These are phyloP conservation scores for Melanogrammus aeglefinus DNA, from an alignment of 2,797 vertebrate species.

Conservation along the genomic window DNA sequence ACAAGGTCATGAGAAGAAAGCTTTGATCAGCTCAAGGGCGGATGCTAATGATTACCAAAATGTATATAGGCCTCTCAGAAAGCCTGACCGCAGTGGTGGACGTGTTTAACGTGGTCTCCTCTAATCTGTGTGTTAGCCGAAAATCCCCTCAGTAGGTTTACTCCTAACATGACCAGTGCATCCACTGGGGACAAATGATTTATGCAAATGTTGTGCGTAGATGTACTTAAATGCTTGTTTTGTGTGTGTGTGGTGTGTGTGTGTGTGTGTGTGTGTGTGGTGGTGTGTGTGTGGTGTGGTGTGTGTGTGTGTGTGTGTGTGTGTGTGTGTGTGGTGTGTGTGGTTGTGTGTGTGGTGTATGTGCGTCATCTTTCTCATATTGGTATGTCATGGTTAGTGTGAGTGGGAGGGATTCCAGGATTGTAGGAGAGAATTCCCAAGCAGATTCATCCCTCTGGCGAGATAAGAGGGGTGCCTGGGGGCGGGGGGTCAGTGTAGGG, in stretches of 20 bases:
- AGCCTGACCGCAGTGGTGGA: neutral
- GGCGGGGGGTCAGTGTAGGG: too few relatives aligned
- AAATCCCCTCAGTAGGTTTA: neutral
- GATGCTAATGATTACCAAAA: slow-evolving; percentile 19
- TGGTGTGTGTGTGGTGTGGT: neutral
- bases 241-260: neutral
- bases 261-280: neutral
- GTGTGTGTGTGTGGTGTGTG: slow-evolving; percentile 18
- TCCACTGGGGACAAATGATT: neutral
- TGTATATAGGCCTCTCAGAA: neutral
- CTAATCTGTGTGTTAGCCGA: neutral
- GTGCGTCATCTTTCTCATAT: too few relatives aligned
- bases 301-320: neutral
- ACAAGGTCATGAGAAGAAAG: slow-evolving; percentile 14
- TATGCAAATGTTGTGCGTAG: neutral
- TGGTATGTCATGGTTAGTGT: too few relatives aligned
- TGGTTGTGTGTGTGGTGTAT: too few relatives aligned
- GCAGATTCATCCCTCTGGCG: too few relatives aligned
- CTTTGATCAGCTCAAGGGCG: slow-evolving; percentile 45
- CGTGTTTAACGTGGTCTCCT: neutral
- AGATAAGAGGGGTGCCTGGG: too few relatives aligned
- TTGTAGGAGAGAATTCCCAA: too few relatives aligned
- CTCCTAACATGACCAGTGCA: neutral
- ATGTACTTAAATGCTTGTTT: neutral
- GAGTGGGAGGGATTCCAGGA: too few relatives aligned